Base-by-base conservation (phyloP, 2,888 invertebrate genomes). In the Tachina lurida region DNA sequence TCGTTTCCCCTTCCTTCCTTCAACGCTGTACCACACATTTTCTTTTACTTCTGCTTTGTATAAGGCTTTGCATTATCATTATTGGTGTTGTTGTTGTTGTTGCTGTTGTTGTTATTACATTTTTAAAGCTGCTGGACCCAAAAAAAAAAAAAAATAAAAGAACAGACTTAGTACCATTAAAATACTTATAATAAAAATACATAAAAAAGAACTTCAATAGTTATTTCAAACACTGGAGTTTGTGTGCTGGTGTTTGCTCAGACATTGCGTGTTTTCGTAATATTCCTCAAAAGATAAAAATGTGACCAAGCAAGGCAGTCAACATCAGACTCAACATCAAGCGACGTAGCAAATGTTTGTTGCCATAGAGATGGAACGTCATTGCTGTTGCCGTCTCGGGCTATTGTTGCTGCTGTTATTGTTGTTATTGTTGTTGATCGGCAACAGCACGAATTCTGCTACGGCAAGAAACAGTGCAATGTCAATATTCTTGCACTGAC, bases 231-330 rank as follows among this genome's bases (percentile, higher is more conserved):
- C 41, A 22, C 3, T 63, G 47, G 45, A 1, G 65, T 76, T 58
- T 75, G 81, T 86, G 75, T 84, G 85, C 49, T 45, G 76, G 86
- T 89, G 88, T 73, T 77, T 67, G 87, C 82, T 87, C 89, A 90
- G 91, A 90, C 91, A 89, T 92, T 92, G 92, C 93, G 92, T 92
- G 93, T 90, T 92, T 91, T 91, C 91, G 90, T 91, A 92, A 91
- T 92, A 92, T 92, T 92, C 91, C 89, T 92, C 90, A 92, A 91
- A 90, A 91, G 90, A 91, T 92, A 92, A 92, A 92, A 92, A 91
- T 92, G 92, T 90, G 90, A 90, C 91, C 90, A 90, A 89, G 89
- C 89, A 89, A 87, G 88, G 87, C 88, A 87, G 86, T 83, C 85
- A 85, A 81, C 83, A 84, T 86, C 78, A 81, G 76, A 82, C 43